Conservation (phyloP, 2,888 invertebrate genomes). For the Platypus cylindrus region DNA sequence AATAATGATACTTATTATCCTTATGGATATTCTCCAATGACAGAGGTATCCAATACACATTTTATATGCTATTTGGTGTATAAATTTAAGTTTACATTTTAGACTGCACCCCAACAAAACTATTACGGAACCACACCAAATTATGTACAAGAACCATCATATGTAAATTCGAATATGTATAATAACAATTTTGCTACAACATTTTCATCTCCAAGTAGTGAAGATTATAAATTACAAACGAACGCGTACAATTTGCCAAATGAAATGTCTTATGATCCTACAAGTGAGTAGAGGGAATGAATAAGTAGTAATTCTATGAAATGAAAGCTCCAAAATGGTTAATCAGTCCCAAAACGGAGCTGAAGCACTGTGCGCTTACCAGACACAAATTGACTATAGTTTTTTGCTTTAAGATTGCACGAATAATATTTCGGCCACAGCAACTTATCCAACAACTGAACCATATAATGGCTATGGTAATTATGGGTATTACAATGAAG, state of each 20-base stretch:
- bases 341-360: too few species aligned
- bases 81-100: background rate
- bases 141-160: constrained; percentile 21
- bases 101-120: constrained; percentile 10
- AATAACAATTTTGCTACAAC: constrained; percentile 17
- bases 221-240: constrained; percentile 8
- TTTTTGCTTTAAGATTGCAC: too few species aligned
- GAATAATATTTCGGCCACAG: background rate
- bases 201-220: constrained; percentile 21
- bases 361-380: too few species aligned
- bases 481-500: constrained; percentile 10
- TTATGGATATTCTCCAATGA: constrained; percentile 21
- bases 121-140: too few species aligned
- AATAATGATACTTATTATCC: too few species aligned
- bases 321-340: too few species aligned
- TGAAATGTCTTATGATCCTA: constrained; percentile 1
- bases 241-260: constrained; percentile 6
- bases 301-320: too few species aligned
- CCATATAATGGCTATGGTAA: constrained; percentile 9
- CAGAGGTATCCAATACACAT: too few species aligned
- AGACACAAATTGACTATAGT: too few species aligned
- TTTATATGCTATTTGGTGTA: background rate
- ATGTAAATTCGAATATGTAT: constrained; percentile 18
- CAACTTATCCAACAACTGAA: background rate
- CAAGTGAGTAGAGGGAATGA: too few species aligned